phyloP scores from a whole-genome alignment of 2,113 vertebrate species.

The Trogon surrucura region DNA sequence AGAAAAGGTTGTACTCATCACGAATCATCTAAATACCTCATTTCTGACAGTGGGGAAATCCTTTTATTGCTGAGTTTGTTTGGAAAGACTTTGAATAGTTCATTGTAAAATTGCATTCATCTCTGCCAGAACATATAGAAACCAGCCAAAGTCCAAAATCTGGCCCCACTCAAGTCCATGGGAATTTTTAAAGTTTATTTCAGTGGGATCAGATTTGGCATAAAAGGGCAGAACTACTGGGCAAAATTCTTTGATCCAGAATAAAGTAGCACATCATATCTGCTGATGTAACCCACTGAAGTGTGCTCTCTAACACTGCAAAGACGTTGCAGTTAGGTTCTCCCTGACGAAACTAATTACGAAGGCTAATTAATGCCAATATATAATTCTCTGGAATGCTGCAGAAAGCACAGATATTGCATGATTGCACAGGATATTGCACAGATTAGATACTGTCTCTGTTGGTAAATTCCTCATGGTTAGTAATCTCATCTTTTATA shows the following conservation, averaged over 20 bases:
- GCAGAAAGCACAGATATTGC: slow-evolving; percentile 37
- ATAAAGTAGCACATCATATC: background rate
- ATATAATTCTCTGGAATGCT: slow-evolving; percentile 43
- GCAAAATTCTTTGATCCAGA: slow-evolving; percentile 1
- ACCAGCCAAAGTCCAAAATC: background rate
- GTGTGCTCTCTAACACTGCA: background rate
- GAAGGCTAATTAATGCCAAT: slow-evolving; percentile 22
- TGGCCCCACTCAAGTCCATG: background rate
- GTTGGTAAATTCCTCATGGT: slow-evolving; percentile 40
- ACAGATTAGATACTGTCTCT: slow-evolving; percentile 58
- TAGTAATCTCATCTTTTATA: slow-evolving; percentile 51
- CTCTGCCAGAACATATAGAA: slow-evolving; percentile 10
- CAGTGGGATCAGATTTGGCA: background rate
- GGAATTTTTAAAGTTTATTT: background rate
- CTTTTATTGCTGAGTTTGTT: slow-evolving; percentile 28
- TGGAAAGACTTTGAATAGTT: slow-evolving; percentile 36
- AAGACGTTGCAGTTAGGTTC: background rate
- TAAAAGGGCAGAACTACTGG: slow-evolving; percentile 13
- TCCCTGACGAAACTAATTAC: background rate
- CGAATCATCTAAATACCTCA: slow-evolving; percentile 3
- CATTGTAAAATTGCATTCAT: slow-evolving; percentile 25
- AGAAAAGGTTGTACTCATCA: slow-evolving; percentile 17
- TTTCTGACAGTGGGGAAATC: slow-evolving; percentile 43
- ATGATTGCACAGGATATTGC: slow-evolving; percentile 59
- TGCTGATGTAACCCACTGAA: background rate